Base-by-base conservation (phyloP, 2,113 vertebrate genomes). In the Nesogale talazaci region DNA sequence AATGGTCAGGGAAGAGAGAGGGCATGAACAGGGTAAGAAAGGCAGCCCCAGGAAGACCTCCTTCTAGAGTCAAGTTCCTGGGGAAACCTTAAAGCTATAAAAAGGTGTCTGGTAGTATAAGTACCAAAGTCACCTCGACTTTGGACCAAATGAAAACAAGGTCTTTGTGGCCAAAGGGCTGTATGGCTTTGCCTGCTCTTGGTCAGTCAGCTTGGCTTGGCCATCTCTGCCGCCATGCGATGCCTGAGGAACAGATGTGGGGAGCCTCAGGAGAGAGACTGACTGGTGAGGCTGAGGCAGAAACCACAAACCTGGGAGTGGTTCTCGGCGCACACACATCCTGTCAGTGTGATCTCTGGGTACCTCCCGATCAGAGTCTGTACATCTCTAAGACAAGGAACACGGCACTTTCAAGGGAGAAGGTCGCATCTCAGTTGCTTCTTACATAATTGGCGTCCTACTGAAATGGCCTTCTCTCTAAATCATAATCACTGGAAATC, bases 211-310 rank as follows among this genome's bases (percentile, higher is more conserved):
- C 25, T 15, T 27, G 72, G 61, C 52, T 36, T 2, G 1, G 25
- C 59, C 74, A 75, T 87, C 74, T 89, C 74, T 57, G 27, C 17
- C 92, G 92, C 88, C 59, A 40, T 92, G 86, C 82, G 38, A 63
- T 79, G 77, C 69, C 65, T 86, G 72, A 75, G 25, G 85, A 75
- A 86, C 17, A 80, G 59, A 88, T 83, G 22, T 0, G 10, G 80
- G 76, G 90, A 91, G 40, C 67, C 87, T 77, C 85, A 31, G 72
- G 74, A 74, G 56, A 83, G 74, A 91, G 70, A 40, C 1, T 63
- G 38, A 23, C 40, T 70, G 69, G 83, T 56, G 77, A 56, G 46
- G 83, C 52, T 23, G 61, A 88, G 65, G 59, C 77, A 81, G 70
- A 76, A 63, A 89, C 36, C 87, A 40, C 36, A 42, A 19, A 61